phyloP scores from a whole-genome alignment of 2,113 vertebrate species.

The Enhydra lutris region DNA sequence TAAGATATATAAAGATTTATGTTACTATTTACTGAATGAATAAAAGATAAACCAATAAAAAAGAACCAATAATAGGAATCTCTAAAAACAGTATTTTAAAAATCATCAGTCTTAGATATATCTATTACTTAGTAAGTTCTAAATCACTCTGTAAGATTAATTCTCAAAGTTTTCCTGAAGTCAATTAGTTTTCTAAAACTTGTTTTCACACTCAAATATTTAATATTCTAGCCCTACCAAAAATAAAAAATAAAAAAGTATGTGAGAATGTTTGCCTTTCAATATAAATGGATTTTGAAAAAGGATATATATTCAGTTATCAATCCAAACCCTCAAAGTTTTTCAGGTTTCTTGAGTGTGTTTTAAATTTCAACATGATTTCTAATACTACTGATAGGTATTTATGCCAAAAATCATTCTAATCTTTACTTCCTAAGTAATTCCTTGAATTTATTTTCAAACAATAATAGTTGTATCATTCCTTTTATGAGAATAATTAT shows the following conservation, averaged over 20 bases:
- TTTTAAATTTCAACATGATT: not conserved
- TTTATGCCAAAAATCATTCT: not conserved
- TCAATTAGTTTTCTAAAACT: not conserved
- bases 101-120: not conserved
- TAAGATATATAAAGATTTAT: not conserved
- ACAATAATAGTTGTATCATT: conserved; percentile 55
- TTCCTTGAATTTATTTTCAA: not conserved
- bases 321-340: not conserved
- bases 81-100: not conserved
- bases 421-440: not conserved
- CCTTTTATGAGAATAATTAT: conserved; percentile 69
- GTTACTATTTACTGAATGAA: not conserved
- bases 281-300: not conserved
- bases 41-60: not conserved
- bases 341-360: not conserved
- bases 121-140: not conserved
- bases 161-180: not conserved
- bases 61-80: not conserved
- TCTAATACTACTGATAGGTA: not conserved
- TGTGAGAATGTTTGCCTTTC: not conserved
- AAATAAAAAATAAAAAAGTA: not conserved
- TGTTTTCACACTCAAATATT: not conserved
- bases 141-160: not conserved
- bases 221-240: not conserved
- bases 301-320: not conserved